Base-by-base conservation (phyloP, 2,888 invertebrate species). In the Xestia ashworthii region DNA sequence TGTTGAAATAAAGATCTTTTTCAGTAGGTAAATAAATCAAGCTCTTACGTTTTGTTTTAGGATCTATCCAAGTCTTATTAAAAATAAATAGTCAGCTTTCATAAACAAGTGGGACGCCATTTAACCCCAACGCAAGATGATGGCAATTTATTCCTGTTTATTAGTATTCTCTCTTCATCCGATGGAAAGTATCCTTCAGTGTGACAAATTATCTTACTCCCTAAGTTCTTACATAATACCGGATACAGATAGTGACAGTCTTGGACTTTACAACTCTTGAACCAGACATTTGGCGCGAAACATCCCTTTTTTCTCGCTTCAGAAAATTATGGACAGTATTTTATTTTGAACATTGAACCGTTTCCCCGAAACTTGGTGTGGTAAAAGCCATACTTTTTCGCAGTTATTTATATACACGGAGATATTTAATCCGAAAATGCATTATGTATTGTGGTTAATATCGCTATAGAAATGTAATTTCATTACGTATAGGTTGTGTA, bases 121-220 rank as follows among this genome's bases (percentile, higher is more conserved):
- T 82, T 64, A 83, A 79, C 80, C 66, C 53, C 32, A 65, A n/a
- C 48, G 44, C 53, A 68, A 62, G n/a, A 62, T 62, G 41, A 25
- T 46, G 44, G 5, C 67, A 53, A 72, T 85, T 84, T 62, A 81
- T 76, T 76, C n/a, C 32, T 32, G 64, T 72, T 70, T 72, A 72
- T 82, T 76, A 82, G 83, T 82, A 82, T 82, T 82, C 76, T 41
- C 25, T 44, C 50, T 58, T 16, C 65, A 66, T 69, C 60, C 55
- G 19, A 65, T 38, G 6, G 22, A 69, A 76, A 66, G 55, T 60
- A 50, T 60, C 69, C 71, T 71, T 22, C 64, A 48, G 64, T 48
- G 46, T 76, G 76, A 82, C 68, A 82, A 82, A 85, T 82, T 71
- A 76, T 76, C 32, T 65, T 41, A 44, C 65, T 85, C 16, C 16